A percentile compares a stretch with the other conserved stretches of the same genome.
Evolutionary conservation across 2,113 vertebrate species (phyloP).

Genomic region (Tiliqua scincoides): DNA sequence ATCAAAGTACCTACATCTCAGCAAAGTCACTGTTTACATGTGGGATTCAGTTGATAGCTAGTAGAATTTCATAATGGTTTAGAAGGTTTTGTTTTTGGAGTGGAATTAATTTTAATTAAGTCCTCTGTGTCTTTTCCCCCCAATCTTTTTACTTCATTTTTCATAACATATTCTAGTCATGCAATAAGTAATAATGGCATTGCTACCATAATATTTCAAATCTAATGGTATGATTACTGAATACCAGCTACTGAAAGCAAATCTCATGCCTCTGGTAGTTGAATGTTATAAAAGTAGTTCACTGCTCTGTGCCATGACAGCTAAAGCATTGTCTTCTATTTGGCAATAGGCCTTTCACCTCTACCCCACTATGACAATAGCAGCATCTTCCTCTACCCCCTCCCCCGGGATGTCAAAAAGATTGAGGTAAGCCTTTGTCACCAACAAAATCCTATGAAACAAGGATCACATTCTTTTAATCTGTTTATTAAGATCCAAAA

Average conservation of each 20-base stretch:
- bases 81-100: slow-evolving; percentile 18
- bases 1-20: slow-evolving; percentile 40
- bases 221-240: not conserved
- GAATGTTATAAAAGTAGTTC: not conserved
- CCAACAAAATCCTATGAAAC: no score
- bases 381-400: no score
- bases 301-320: not conserved
- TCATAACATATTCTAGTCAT: slow-evolving; percentile 40
- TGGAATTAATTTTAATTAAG: slow-evolving; percentile 61
- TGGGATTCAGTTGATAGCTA: slow-evolving; percentile 46
- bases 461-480: no score
- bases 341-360: no score
- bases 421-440: no score
- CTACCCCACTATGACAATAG: no score
- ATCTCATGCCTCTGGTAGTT: not conserved
- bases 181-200: slow-evolving; percentile 2
- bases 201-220: slow-evolving; percentile 11
- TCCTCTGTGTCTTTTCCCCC: slow-evolving; percentile 44
- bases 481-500: no score
- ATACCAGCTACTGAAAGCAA: not conserved
- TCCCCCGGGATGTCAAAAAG: no score
- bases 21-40: slow-evolving; percentile 30
- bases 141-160: slow-evolving; percentile 16
- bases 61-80: slow-evolving; percentile 17
- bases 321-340: not conserved